Percentiles rank a stretch among this genome's conserved stretches.
phyloP scores from a whole-genome alignment of 2,113 vertebrate species.

The Ageneiosus marmoratus region DNA sequence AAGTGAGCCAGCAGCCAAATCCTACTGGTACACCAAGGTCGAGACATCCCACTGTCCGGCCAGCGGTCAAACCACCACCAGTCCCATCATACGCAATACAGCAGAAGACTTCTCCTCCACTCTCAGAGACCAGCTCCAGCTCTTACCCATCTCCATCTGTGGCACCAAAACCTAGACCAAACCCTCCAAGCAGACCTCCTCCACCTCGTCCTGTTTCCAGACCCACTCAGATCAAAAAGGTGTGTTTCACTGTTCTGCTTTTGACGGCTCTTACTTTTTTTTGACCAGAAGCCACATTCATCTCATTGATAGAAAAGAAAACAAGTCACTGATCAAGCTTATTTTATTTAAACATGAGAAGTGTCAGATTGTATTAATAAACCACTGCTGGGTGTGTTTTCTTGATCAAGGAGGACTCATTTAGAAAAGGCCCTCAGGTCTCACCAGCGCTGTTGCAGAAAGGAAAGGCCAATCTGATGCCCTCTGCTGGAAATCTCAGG shows the following conservation, averaged over 20 bases:
- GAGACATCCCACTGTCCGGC: slow-evolving; percentile 57
- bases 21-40: slow-evolving; percentile 57
- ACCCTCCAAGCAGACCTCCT: slow-evolving; percentile 72
- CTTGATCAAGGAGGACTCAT: slow-evolving; percentile 19
- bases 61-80: slow-evolving; percentile 67
- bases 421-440: slow-evolving; percentile 42
- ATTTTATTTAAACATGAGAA: neutral
- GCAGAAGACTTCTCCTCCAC: slow-evolving; percentile 21
- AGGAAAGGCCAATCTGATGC: slow-evolving; percentile 59
- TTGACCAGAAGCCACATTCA: neutral
- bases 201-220: slow-evolving; percentile 68
- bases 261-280: neutral
- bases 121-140: slow-evolving; percentile 31
- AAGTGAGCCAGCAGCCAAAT: slow-evolving; percentile 51
- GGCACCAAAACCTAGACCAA: slow-evolving; percentile 57
- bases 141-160: slow-evolving; percentile 35
- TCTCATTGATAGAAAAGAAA: neutral
- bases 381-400: slow-evolving; percentile 3
- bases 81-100: slow-evolving; percentile 55
- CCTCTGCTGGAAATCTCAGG: slow-evolving; percentile 68
- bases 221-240: slow-evolving; percentile 40
- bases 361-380: neutral
- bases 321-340: neutral
- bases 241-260: slow-evolving; percentile 9
- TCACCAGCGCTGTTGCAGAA: slow-evolving; percentile 47